Conservation (phyloP, 2,888 invertebrate genomes). For the Rosalia funebris region DNA sequence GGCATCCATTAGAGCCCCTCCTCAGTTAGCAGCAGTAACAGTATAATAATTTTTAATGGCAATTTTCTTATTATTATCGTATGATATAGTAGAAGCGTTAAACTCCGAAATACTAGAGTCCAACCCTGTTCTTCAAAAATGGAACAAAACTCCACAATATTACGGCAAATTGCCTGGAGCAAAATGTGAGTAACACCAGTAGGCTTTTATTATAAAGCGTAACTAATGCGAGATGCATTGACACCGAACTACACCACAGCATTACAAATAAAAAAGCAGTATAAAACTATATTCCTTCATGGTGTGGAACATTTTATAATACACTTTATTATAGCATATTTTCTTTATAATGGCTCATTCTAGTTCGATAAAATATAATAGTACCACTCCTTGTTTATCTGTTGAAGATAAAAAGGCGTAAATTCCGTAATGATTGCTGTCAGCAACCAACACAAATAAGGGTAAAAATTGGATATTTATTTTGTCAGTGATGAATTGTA, state of each 20-base stretch:
- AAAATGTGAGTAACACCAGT: conserved; percentile 22
- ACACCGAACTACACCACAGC: conserved; percentile 17
- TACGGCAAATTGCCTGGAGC: conserved; percentile 5
- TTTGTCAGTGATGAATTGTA: neutral
- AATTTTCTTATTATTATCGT: no score
- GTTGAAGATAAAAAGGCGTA: neutral
- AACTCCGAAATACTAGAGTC: no score
- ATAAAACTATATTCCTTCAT: conserved; percentile 4
- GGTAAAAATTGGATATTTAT: neutral
- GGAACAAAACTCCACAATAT: neutral
- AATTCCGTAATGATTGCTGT: conserved; percentile 1
- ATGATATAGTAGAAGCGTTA: no score
- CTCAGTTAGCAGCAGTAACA: no score
- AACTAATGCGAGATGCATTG: conserved; percentile 23
- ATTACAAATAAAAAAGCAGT: conserved; percentile 1
- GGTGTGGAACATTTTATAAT: neutral
- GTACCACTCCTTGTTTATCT: no score
- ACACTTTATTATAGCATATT: conserved; percentile 5
- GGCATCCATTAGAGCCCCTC: no score
- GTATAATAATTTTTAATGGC: no score
- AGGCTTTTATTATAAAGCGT: conserved; percentile 20
- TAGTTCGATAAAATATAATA: neutral
- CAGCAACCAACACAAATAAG: neutral
- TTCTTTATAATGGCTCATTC: neutral
- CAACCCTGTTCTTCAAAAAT: neutral